Percentiles rank a stretch among this genome's conserved stretches.
Conservation (phyloP, 2,797 vertebrate genomes). For the Poeciliopsis infans region DNA sequence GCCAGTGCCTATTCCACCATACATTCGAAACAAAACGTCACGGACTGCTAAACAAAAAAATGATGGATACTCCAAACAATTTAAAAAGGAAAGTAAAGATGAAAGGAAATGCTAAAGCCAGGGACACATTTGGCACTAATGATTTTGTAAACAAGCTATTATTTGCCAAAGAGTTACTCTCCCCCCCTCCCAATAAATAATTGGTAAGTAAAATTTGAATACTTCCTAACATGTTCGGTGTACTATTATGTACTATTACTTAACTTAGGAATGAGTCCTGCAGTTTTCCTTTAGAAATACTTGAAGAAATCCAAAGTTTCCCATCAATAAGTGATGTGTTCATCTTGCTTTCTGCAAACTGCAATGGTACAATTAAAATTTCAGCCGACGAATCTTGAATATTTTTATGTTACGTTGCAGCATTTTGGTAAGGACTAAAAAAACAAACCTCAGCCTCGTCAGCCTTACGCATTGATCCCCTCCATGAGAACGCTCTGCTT, state of each 20-base stretch:
- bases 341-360: background rate
- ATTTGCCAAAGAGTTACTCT: background rate
- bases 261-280: too few species aligned
- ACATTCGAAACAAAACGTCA: background rate
- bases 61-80: background rate
- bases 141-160: background rate
- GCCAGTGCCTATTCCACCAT: background rate
- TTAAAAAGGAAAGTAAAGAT: background rate
- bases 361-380: background rate
- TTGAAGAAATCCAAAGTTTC: background rate
- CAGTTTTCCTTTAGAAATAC: background rate
- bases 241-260: background rate
- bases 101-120: background rate
- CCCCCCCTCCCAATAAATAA: background rate
- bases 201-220: background rate
- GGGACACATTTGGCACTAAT: background rate
- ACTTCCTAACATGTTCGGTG: background rate
- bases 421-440: background rate
- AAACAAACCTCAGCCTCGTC: background rate
- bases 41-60: background rate
- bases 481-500: background rate
- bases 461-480: background rate
- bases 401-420: background rate
- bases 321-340: background rate
- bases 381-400: background rate